Base-by-base conservation (phyloP, 2,113 vertebrate genomes). In the Epinephelus lanceolatus region DNA sequence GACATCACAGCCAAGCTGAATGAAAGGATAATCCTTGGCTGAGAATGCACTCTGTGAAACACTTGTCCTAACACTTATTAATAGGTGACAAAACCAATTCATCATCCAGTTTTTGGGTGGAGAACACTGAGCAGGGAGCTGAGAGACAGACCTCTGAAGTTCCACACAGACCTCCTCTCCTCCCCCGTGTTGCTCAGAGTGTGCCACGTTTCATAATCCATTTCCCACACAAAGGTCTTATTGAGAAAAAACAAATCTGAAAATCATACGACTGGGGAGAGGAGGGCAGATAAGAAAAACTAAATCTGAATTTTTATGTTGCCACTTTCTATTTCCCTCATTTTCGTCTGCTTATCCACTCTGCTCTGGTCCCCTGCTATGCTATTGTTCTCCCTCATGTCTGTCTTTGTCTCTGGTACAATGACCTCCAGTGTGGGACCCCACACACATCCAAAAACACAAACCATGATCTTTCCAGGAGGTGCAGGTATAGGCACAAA, bases 151-250 rank as follows among this genome's bases (percentile, higher is more conserved):
- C 15, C 57, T 63, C 57, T 65, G 6, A 66, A 30, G 21, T 45
- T 77, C 51, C n/a, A 42, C 9, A 74, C 27, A 69, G 56, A 63
- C 51, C 37, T 51, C 53, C 10, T 60, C 45, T 71, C 76, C 30
- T 23, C 65, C 7, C 25, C 45, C 7, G 7, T 19, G 47, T 10
- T 19, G 40, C 19, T 75, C 51, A 4, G 21, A 66, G 19, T 68
- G 71, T 47, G 74, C 19, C 17, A 61, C 3, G 11, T 56, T 42
- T 56, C 47, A 45, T 77, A 85, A 75, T 74, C 66, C 40, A 47
- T 61, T 61, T 53, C 51, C 37, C 51, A 30, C 45, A 75, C 40
- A 76, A 30, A 65, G 9, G 11, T 68, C 61, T 73, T 67, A 86
- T 86, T 10, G 30, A 60, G 53, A 15, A 66, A 33, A 53, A 47